Evolutionary conservation across 2,888 invertebrate genomes (phyloP).

Genomic region (Tigriopus californicus): DNA sequence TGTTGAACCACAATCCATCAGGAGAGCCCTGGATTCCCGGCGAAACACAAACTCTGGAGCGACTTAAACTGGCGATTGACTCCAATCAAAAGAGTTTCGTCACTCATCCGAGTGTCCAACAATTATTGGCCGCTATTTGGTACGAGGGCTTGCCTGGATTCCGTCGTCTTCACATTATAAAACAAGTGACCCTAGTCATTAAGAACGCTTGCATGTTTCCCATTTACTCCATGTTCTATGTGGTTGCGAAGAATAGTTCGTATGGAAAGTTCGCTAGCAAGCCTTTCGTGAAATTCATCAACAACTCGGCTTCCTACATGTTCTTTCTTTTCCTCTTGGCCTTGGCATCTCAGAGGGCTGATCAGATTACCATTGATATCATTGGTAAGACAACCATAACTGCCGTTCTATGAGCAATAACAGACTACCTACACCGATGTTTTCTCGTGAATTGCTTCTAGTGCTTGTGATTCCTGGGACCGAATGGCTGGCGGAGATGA

Average conservation of each 20-base stretch:
- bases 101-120: slow-evolving; percentile 87
- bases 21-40: slow-evolving; percentile 21
- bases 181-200: slow-evolving; percentile 51
- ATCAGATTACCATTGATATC: slow-evolving; percentile 49
- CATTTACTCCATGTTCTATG: slow-evolving; percentile 62
- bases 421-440: not conserved
- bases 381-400: slow-evolving; percentile 41
- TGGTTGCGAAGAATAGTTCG: slow-evolving; percentile 58
- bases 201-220: slow-evolving; percentile 65
- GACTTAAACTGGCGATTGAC: slow-evolving; percentile 34
- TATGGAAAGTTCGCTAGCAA: slow-evolving; percentile 67
- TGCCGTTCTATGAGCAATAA: not conserved
- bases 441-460: not conserved
- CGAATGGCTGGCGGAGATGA: slow-evolving; percentile 17
- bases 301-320: slow-evolving; percentile 79
- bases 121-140: slow-evolving; percentile 75
- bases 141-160: slow-evolving; percentile 89
- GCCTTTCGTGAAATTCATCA: slow-evolving; percentile 90
- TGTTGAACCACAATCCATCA: slow-evolving; percentile 34
- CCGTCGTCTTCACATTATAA: slow-evolving; percentile 51
- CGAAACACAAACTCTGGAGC: slow-evolving; percentile 27
- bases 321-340: slow-evolving; percentile 77
- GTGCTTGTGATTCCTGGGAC: slow-evolving; percentile 7
- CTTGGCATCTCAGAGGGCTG: slow-evolving; percentile 74
- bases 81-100: slow-evolving; percentile 46